Evolutionary conservation across 2,113 vertebrate genomes (phyloP), one percentile per base, ranked within the genome.

Genomic region (Nerophis ophidion): DNA sequence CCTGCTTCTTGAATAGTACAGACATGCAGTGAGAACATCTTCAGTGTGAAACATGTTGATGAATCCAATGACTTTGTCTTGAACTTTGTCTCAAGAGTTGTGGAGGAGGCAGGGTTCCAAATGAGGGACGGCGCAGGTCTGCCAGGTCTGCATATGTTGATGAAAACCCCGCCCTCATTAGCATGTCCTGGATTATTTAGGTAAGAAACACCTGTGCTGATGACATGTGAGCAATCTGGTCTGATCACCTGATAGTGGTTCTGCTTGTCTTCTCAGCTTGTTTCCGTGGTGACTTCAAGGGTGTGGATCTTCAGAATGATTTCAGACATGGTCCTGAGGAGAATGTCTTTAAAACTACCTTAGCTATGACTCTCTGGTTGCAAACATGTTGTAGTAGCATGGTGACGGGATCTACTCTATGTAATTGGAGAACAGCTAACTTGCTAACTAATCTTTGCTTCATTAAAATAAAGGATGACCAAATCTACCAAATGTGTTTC

Each of bases 131-230:
- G 7, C 53, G 26, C 35, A 62, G 65, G 48, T 57, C 61, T 26
- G 5, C 4, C 2, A 10, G 7, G 7, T 19, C 5, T 19, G 7
- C 13, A 46, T 42, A 44, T 5, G 12, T 33, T 7, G 36, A 44
- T 12, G 17, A 13, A 42, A 52, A 44, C 7, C 52, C 57, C 5
- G 57, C 46, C 40, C 40, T 44, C 40, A 44, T 44, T 11, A 44
- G 40, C 40, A 44, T 44, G 40, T 44, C 40, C 40, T 12, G 40
- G 40, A 26, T 3, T 65, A 38, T 59, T 78, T 67, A 62, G 38
- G 40, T 44, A 44, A 11, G 12, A 19, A 7, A 49, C 16, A 19
- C 8, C 16, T 17, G 6, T 10, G 12, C 40, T 44, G 40, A 9
- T 44, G 40, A 44, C 40, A 44, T 44, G 40, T 44, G 40, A 44